Evolutionary conservation across 2,888 invertebrate genomes (phyloP).

Genomic region (Chaetoderma sp.): DNA sequence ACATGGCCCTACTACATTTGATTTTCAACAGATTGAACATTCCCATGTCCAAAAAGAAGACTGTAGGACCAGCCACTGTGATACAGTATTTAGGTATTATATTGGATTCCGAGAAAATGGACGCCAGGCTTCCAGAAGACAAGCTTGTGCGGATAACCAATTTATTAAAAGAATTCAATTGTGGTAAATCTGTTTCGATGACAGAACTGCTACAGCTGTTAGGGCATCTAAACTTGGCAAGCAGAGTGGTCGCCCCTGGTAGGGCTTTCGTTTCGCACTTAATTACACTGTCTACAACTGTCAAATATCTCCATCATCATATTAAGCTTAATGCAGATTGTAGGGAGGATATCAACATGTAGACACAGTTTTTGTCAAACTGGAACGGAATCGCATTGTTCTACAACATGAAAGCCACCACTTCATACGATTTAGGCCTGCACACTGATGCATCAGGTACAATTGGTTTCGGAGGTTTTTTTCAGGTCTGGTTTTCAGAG

Average conservation of each 20-base stretch:
- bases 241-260: slow-evolving; percentile 20
- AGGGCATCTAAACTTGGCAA: slow-evolving; percentile 29
- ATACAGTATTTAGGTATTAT: slow-evolving; percentile 35
- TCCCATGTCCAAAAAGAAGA: slow-evolving; percentile 26
- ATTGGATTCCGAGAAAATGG: slow-evolving; percentile 31
- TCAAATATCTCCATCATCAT: slow-evolving; percentile 15
- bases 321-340: not conserved
- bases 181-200: slow-evolving; percentile 10
- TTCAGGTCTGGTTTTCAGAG: too few species aligned
- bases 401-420: too few species aligned
- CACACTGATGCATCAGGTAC: too few species aligned
- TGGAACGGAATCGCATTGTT: too few species aligned
- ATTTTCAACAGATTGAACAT: too few species aligned
- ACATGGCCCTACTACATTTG: too few species aligned
- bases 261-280: slow-evolving; percentile 24
- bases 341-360: not conserved
- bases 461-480: too few species aligned
- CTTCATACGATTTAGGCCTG: too few species aligned
- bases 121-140: slow-evolving; percentile 25
- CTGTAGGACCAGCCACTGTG: slow-evolving; percentile 21
- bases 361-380: not conserved
- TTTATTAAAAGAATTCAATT: not conserved
- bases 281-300: slow-evolving; percentile 21
- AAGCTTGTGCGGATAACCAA: slow-evolving; percentile 22
- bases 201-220: slow-evolving; percentile 22